Conservation (phyloP, 2,888 invertebrate species). For the Dicroscelio sp. region DNA sequence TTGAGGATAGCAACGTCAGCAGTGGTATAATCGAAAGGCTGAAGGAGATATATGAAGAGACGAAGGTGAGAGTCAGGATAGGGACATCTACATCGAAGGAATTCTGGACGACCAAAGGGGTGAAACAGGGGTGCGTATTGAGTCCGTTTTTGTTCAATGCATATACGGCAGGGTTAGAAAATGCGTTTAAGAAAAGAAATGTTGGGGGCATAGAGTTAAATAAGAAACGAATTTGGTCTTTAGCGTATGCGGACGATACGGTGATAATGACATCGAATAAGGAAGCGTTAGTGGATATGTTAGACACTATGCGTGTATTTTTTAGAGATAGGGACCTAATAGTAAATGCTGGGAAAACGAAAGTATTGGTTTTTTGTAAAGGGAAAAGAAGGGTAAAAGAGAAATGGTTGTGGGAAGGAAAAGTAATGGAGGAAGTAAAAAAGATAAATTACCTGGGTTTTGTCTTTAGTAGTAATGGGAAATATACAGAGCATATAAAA, state of each 20-base stretch:
- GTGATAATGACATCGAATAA: neutral
- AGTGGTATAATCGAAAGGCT: neutral
- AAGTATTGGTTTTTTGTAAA: neutral
- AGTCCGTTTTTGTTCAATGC: neutral
- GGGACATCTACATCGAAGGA: neutral
- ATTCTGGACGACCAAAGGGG: neutral
- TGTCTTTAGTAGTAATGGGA: neutral
- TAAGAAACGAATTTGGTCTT: neutral
- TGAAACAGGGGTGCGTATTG: neutral
- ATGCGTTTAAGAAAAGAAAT: neutral
- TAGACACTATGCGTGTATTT: neutral
- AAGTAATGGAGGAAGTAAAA: neutral
- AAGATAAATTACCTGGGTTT: neutral
- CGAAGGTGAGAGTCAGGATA: neutral
- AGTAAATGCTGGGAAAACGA: neutral
- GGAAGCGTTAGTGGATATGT: neutral
- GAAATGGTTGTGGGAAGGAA: neutral
- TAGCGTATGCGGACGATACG: slow-evolving; percentile 13
- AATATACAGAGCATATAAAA: neutral
- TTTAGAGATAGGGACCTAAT: neutral
- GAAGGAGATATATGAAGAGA: neutral
- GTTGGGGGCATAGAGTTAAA: neutral
- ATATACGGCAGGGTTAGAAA: neutral
- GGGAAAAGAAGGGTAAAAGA: neutral
- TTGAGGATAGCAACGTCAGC: neutral